These are phyloP conservation scores for Cantharis nigra DNA, from an alignment of 2,888 invertebrate genomes.

Conservation along the genomic window DNA sequence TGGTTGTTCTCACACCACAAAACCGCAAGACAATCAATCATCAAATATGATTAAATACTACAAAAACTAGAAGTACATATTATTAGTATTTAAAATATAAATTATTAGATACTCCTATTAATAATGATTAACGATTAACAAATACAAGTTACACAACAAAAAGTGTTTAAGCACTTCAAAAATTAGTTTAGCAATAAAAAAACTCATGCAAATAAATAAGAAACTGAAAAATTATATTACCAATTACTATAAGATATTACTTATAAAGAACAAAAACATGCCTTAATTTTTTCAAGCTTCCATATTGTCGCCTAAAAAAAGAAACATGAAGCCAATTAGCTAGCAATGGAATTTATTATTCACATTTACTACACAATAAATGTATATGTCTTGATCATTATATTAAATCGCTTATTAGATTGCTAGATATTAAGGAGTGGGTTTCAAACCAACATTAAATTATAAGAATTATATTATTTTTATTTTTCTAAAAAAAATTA, in stretches of 20 bases:
- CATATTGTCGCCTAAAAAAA: conserved; percentile 62
- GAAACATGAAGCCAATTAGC: conserved; percentile 46
- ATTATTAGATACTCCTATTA: neutral
- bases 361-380: conserved; percentile 1
- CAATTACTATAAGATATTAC: conserved; percentile 15
- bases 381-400: neutral
- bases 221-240: conserved; percentile 26
- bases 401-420: neutral
- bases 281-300: conserved; percentile 65
- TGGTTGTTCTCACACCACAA: neutral
- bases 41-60: neutral
- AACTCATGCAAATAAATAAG: conserved; percentile 10
- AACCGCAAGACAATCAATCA: neutral
- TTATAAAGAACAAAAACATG: conserved; percentile 54
- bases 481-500: too few species aligned
- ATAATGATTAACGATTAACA: neutral
- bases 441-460: neutral
- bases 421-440: too few species aligned
- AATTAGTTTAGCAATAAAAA: neutral
- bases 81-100: neutral
- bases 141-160: neutral
- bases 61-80: neutral
- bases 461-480: too few species aligned
- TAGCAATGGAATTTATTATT: conserved; percentile 18
- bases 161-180: neutral